These are phyloP conservation scores for Auanema freiburgensis DNA, from an alignment of 2,888 invertebrate genomes.

Conservation along the genomic window DNA sequence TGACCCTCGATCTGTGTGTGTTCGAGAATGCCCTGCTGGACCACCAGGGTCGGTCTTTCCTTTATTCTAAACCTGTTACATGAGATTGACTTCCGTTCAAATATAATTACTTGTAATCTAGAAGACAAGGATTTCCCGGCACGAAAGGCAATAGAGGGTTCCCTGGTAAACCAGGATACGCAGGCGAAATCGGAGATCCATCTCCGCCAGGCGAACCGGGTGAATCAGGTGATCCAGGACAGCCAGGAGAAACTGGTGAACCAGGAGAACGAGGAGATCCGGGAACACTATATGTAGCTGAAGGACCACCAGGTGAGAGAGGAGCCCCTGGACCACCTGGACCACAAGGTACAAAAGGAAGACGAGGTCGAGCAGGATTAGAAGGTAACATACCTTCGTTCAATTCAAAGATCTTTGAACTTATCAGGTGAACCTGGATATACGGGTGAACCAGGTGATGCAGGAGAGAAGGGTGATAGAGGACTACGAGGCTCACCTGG, in stretches of 20 bases:
- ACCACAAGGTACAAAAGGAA: conserved; percentile 35
- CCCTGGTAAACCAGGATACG: conserved; percentile 30
- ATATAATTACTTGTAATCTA: neutral
- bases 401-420: conserved; percentile 2
- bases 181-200: too few relatives aligned
- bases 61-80: neutral
- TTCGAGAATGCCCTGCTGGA: conserved; percentile 38
- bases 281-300: conserved; percentile 35
- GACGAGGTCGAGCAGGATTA: conserved; percentile 30
- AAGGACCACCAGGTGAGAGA: conserved; percentile 43
- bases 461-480: too few relatives aligned
- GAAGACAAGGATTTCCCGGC: too few relatives aligned
- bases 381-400: conserved; percentile 20
- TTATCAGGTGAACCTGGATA: neutral
- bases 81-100: neutral
- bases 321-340: conserved; percentile 38
- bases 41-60: conserved; percentile 22
- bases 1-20: conserved; percentile 27
- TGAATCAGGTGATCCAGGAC: conserved; percentile 23
- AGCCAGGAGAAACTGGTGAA: conserved; percentile 33
- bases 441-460: too few relatives aligned
- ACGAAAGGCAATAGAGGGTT: conserved; percentile 30
- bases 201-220: conserved; percentile 38
- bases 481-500: too few relatives aligned
- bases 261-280: too few relatives aligned